phyloP scores from a whole-genome alignment of 64 coral and sea anemone genomes.

The Orbicella faveolata region DNA sequence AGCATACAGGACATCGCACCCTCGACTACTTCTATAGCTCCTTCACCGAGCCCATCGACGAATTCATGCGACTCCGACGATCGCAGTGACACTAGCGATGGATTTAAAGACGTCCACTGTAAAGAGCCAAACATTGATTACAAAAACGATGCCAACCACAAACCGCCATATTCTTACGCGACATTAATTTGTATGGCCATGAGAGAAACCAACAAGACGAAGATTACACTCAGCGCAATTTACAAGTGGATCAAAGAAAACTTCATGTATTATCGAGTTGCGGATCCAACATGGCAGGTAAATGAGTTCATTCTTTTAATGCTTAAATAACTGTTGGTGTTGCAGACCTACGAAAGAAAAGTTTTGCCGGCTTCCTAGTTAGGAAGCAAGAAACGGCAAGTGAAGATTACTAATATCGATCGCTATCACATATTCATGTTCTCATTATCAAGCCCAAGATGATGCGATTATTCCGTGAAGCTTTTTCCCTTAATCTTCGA shows the following conservation, averaged over 20 bases:
- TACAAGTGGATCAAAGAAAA: constrained; percentile 99
- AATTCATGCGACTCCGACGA: constrained; percentile 76
- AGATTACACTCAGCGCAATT: constrained; percentile 94
- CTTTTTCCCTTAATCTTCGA: not conserved
- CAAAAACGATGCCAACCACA: constrained; percentile 84
- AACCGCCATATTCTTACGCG: constrained; percentile 96
- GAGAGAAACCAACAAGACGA: constrained; percentile 93
- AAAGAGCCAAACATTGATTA: constrained; percentile 95
- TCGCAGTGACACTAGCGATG: constrained; percentile 74
- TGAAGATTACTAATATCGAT: too few relatives aligned
- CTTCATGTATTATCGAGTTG: constrained; percentile 92
- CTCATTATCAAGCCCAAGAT: not conserved
- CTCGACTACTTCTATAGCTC: constrained; percentile 30
- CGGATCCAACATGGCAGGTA: constrained; percentile 99
- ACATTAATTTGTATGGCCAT: constrained; percentile 99
- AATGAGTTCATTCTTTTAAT: not conserved
- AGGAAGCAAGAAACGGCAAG: not conserved
- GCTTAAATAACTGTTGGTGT: not conserved
- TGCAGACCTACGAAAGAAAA: not conserved
- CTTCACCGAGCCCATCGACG: constrained; percentile 39
- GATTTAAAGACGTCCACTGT: constrained; percentile 11
- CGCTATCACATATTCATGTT: not conserved
- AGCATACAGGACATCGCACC: constrained; percentile 88
- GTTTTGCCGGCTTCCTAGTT: not conserved
- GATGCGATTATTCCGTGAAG: not conserved